A percentile compares a stretch with the other conserved stretches of the same genome.
These are phyloP conservation scores for Anoura caudifer DNA, from an alignment of 2,113 vertebrate species.

Conservation along the genomic window DNA sequence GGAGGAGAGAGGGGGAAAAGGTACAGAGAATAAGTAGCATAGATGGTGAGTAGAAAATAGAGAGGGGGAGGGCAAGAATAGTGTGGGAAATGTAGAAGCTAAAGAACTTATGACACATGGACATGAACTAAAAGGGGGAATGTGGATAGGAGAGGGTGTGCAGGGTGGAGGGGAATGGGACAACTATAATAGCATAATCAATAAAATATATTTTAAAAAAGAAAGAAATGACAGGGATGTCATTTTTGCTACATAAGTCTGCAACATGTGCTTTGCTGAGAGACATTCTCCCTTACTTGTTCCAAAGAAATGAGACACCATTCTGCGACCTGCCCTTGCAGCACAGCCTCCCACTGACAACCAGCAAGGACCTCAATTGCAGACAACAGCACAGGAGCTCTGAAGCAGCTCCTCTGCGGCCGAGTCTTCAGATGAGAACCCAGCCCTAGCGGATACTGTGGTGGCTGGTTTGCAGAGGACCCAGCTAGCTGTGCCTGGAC, in stretches of 20 bases:
- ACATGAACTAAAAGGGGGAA: too few species aligned
- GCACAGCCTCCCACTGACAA: neutral
- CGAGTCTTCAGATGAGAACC: neutral
- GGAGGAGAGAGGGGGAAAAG: too few species aligned
- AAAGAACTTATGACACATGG: too few species aligned
- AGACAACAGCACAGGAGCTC: neutral
- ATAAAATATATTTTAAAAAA: too few species aligned
- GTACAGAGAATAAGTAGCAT: too few species aligned
- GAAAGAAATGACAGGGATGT: too few species aligned
- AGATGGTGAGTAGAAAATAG: too few species aligned
- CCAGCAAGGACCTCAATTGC: neutral
- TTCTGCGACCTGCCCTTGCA: neutral
- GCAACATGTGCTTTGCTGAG: neutral
- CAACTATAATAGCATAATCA: too few species aligned
- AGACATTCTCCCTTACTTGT: neutral
- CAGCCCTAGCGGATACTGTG: neutral
- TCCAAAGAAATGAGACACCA: neutral
- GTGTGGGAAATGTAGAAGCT: too few species aligned
- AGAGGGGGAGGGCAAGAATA: too few species aligned
- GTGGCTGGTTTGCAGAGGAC: neutral
- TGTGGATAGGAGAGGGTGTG: too few species aligned
- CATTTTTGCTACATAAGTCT: neutral
- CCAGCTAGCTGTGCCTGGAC: neutral
- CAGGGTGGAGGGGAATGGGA: too few species aligned
- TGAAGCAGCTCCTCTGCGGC: neutral